Base-by-base conservation (phyloP, 2,113 vertebrate genomes). In the Bubalus kerabau region DNA sequence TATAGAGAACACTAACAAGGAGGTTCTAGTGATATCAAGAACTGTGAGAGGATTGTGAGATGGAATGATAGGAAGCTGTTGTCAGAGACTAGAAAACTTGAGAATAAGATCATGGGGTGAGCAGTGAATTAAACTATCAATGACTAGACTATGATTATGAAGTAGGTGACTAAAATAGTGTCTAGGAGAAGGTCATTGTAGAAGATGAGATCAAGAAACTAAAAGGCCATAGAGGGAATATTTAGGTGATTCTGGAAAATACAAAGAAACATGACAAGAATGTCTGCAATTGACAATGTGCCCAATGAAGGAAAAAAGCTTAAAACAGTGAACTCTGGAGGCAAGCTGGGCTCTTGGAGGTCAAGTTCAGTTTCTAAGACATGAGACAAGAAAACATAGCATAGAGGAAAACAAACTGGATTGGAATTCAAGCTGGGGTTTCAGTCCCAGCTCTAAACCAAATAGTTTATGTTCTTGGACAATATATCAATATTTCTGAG, bases 371-470 rank as follows among this genome's bases (percentile, higher is more conserved):
- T 52, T 81, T 81, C 16, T 50, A 96, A 95, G 17, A 80, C 21
- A 57, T 46, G 60, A 91, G 21, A 15, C 64, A 94, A 92, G 57
- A 95, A 92, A 95, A 82, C 26, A 82, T 19, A 10, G 32, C 43
- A 91, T 50, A 87, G 95, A 36, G 54, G 30, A 76, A 97, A 84
- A 52, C 82, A 91, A 80, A 93, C 28, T 57, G 40, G 9, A 89
- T 14, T 40, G 30, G 7, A 26, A 84, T 84, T 92, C 57, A 71
- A 87, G 54, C 43, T 28, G 50, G 21, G 21, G 57, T 54, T 83
- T 46, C 54, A 80, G 16, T 50, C 26, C 16, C 28, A 93, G 19
- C 8, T 48, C 88, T 54, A 67, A 19, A 92, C 24, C 14, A 62
- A 23, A 48, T 36, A 60, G 36, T 54, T 88, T 59, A n/a, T 17